Conservation (phyloP, 2,113 vertebrate genomes). For the Dipodomys ordii region DNA sequence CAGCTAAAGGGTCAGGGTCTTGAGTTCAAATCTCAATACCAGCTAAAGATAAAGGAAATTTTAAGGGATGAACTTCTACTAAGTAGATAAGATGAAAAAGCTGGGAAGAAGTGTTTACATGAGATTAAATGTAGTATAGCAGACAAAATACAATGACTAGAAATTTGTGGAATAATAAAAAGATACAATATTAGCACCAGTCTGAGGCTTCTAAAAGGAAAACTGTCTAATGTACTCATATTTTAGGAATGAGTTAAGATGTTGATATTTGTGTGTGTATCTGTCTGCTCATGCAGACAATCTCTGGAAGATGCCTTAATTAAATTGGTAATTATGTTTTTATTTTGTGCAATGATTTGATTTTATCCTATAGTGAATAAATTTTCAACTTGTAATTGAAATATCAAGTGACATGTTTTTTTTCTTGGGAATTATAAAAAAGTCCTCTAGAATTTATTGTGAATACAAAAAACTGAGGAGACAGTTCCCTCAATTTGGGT, state of each 20-base stretch:
- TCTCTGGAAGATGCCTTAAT: background rate
- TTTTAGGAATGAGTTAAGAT: background rate
- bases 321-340: background rate
- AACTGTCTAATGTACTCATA: background rate
- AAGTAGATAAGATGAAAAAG: background rate
- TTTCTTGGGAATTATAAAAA: background rate
- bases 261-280: background rate
- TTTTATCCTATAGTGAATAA: background rate
- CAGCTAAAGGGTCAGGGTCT: too few species aligned
- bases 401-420: background rate
- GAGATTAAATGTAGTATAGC: background rate
- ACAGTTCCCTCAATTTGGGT: background rate
- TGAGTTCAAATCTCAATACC: too few species aligned
- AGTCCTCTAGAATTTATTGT: background rate
- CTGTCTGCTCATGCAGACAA: background rate
- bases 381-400: conserved; percentile 36
- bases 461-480: background rate
- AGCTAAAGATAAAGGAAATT: background rate
- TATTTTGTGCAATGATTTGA: background rate
- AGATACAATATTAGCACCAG: background rate
- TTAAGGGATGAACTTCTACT: background rate
- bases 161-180: background rate
- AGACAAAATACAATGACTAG: background rate
- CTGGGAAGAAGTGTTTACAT: background rate
- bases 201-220: background rate